Evolutionary conservation across 2,888 invertebrate genomes (phyloP).

Genomic region (Lithophane semibrunnea): DNA sequence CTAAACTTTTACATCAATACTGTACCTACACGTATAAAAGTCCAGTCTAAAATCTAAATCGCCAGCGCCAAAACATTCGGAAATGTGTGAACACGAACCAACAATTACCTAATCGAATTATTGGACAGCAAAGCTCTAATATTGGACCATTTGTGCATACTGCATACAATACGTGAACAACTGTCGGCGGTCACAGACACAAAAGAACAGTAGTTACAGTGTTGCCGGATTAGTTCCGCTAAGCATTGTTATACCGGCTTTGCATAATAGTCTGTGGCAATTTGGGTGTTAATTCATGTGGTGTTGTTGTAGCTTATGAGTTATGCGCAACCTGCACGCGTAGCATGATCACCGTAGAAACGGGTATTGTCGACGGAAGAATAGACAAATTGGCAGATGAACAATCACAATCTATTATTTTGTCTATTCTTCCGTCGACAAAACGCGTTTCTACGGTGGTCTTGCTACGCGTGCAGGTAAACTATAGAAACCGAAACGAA

Average conservation of each 20-base stretch:
- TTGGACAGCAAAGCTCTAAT: constrained; percentile 48
- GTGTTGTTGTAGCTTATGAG: no score
- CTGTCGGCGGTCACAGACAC: constrained; percentile 35
- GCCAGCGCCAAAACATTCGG: neutral
- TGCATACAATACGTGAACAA: constrained; percentile 46
- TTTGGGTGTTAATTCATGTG: constrained; percentile 31
- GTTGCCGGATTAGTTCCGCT: constrained; percentile 38
- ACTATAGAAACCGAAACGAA: no score
- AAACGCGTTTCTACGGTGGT: no score
- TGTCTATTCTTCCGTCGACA: no score
- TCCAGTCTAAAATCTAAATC: constrained; percentile 15
- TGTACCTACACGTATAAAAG: neutral
- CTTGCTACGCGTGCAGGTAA: no score
- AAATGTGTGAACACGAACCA: constrained; percentile 47
- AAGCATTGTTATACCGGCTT: constrained; percentile 58
- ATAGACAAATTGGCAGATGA: no score
- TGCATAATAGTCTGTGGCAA: constrained; percentile 33
- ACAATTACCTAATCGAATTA: constrained; percentile 60
- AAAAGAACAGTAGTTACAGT: constrained; percentile 56
- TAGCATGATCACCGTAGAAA: no score
- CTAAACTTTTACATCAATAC: no score
- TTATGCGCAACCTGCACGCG: no score
- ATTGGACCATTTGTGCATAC: constrained; percentile 51
- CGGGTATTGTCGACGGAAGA: no score
- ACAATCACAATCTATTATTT: no score